Evolutionary conservation across 2,797 vertebrate species (phyloP).

Genomic region (Arnoldichthys spilopterus): DNA sequence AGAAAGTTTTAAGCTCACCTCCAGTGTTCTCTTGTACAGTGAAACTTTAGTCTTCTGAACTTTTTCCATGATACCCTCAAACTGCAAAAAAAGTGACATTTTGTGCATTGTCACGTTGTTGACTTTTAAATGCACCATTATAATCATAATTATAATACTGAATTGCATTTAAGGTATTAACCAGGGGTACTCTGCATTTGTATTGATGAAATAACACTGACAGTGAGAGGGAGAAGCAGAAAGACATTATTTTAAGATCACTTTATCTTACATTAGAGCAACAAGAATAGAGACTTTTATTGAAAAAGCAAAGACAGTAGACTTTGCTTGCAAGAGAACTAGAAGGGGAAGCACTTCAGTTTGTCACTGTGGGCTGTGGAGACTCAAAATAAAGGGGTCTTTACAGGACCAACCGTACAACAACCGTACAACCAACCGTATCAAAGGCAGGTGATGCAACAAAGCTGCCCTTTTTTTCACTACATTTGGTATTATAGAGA

Average conservation of each 20-base stretch:
- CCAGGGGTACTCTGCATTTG: no score
- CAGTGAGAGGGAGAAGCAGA: neutral
- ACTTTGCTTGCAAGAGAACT: neutral
- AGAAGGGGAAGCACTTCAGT: neutral
- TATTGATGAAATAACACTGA: no score
- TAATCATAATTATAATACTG: no score
- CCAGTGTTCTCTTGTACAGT: slow-evolving; percentile 89
- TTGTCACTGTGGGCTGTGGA: neutral
- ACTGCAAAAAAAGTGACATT: slow-evolving; percentile 71
- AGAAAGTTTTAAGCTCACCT: slow-evolving; percentile 76
- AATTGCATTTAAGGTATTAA: neutral
- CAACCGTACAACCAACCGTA: neutral
- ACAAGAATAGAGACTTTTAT: neutral
- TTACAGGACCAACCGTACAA: no score
- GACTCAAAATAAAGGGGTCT: neutral
- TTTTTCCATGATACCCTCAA: slow-evolving; percentile 88
- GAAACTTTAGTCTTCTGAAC: slow-evolving; percentile 91
- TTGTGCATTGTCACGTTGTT: no score
- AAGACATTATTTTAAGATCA: neutral
- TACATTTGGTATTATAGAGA: slow-evolving; percentile 6
- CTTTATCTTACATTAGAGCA: neutral
- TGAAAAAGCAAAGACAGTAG: neutral
- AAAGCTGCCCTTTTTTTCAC: neutral
- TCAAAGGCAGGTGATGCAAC: neutral
- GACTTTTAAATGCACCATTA: neutral